phyloP scores from a whole-genome alignment of 2,888 invertebrate species.

The Andrena bicolor region DNA sequence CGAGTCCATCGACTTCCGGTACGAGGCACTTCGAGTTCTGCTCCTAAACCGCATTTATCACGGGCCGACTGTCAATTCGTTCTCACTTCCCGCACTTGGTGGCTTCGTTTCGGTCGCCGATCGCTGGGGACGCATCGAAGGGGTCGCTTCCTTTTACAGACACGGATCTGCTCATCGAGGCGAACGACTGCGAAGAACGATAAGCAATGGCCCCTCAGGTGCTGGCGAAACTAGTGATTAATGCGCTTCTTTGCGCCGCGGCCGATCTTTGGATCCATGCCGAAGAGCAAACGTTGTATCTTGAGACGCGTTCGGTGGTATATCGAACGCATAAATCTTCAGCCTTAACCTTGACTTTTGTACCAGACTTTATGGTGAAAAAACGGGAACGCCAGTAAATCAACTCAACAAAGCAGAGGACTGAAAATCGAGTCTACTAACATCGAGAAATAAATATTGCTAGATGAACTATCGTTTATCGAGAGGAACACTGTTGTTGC shows the following conservation, averaged over 20 bases:
- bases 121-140: slow-evolving; percentile 23
- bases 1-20: slow-evolving; percentile 75
- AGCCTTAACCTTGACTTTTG: slow-evolving; percentile 68
- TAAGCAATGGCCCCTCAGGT: neutral
- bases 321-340: slow-evolving; percentile 68
- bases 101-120: neutral
- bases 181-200: neutral
- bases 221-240: slow-evolving; percentile 24
- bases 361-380: neutral
- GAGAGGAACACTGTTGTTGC: neutral
- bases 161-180: neutral
- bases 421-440: no score
- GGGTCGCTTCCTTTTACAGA: neutral
- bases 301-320: slow-evolving; percentile 52
- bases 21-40: slow-evolving; percentile 70
- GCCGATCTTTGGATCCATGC: slow-evolving; percentile 70
- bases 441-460: neutral
- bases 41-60: slow-evolving; percentile 76
- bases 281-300: slow-evolving; percentile 58
- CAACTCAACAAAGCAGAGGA: neutral
- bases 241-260: slow-evolving; percentile 5
- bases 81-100: slow-evolving; percentile 30
- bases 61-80: slow-evolving; percentile 34
- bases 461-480: neutral
- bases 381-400: neutral